Conservation (phyloP, 2,888 invertebrate species). For the Callinectes sapidus region DNA sequence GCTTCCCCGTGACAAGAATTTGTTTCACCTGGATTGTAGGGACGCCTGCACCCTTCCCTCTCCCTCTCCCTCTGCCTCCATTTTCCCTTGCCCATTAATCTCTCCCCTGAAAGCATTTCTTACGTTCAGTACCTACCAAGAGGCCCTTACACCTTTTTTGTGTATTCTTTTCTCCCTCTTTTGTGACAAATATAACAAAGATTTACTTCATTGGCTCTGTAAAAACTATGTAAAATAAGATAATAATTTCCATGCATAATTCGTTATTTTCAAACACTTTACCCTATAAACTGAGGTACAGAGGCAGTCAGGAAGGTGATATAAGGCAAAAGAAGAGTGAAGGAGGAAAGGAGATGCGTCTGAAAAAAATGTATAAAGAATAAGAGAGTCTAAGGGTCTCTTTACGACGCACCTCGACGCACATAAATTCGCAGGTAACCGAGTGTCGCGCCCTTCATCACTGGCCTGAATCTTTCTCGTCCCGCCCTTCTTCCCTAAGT, state of each 20-base stretch:
- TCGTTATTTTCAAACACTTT: not conserved
- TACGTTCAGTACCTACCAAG: not conserved
- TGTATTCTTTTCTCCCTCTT: not conserved
- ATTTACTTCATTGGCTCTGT: not conserved
- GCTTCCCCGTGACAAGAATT: conserved; percentile 12
- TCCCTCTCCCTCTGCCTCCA: not conserved
- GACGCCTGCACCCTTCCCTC: not conserved
- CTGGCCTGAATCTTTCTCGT: not conserved
- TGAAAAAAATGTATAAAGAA: not conserved
- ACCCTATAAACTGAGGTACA: not conserved
- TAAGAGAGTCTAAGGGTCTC: not conserved
- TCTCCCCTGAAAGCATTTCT: not conserved
- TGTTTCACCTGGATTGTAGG: not conserved
- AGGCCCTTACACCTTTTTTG: not conserved
- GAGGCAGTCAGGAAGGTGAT: not conserved
- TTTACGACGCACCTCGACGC: conserved; percentile 33
- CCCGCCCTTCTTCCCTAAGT: not conserved
- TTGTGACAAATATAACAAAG: not conserved
- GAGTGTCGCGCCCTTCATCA: conserved; percentile 32
- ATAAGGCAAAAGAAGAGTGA: not conserved
- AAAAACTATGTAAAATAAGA: not conserved
- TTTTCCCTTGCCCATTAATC: conserved; percentile 22
- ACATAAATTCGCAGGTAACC: conserved; percentile 37
- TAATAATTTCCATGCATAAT: not conserved
- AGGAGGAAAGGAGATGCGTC: not conserved